A percentile compares a stretch with the other conserved stretches of the same genome.
Evolutionary conservation across 2,888 invertebrate genomes (phyloP).

Genomic region (Agriotes lineatus): DNA sequence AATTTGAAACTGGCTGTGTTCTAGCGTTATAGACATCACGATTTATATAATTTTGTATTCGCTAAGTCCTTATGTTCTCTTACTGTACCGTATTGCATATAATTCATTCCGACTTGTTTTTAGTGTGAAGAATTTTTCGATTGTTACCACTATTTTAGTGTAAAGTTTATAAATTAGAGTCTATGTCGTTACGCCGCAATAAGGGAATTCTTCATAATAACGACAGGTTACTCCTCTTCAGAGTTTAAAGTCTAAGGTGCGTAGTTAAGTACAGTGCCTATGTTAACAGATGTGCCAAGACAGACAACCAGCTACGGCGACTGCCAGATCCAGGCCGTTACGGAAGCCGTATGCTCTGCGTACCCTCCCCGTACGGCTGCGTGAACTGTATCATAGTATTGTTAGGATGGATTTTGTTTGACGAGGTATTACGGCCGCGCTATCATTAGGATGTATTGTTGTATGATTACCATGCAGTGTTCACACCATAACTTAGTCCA

Average conservation of each 20-base stretch:
- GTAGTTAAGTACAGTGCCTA: constrained; percentile 60
- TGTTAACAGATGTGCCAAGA: constrained; percentile 63
- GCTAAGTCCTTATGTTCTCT: constrained; percentile 37
- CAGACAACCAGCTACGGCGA: constrained; percentile 63
- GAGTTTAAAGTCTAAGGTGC: constrained; percentile 28
- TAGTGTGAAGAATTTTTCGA: constrained; percentile 50
- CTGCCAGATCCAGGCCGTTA: constrained; percentile 58
- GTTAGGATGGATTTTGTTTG: constrained; percentile 41
- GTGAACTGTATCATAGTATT: constrained; percentile 43
- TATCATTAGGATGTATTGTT: constrained; percentile 29
- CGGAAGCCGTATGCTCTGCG: constrained; percentile 1
- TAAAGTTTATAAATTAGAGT: constrained; percentile 18
- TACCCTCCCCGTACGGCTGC: constrained; percentile 16
- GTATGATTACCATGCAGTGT: constrained; percentile 55
- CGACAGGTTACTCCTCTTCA: constrained; percentile 49
- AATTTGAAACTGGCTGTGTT: constrained; percentile 46
- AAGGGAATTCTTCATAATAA: constrained; percentile 52
- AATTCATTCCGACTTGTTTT: constrained; percentile 61
- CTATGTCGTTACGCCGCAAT: neutral
- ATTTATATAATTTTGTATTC: constrained; percentile 49
- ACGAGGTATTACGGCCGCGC: constrained; percentile 36
- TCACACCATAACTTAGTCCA: constrained; percentile 48
- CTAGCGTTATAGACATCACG: constrained; percentile 37
- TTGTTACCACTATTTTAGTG: constrained; percentile 38
- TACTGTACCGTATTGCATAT: constrained; percentile 38